Conservation (phyloP, 1,140 invertebrate species). For the Drosophila lacteicornis region DNA sequence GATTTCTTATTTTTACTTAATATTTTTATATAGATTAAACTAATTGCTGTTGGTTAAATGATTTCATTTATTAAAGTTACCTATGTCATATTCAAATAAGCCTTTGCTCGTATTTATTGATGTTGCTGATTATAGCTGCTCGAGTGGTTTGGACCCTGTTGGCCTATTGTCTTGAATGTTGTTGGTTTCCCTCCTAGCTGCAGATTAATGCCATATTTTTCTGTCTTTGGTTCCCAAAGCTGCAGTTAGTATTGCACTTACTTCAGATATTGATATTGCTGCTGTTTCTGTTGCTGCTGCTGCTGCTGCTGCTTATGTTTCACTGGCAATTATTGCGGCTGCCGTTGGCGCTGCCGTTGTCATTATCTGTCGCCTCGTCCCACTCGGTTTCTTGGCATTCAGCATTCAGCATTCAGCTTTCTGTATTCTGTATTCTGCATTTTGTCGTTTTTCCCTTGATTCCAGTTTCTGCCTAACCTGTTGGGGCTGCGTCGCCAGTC, state of each 20-base stretch:
- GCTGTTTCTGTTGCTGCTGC: constrained; percentile 20
- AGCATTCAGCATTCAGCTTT: constrained; percentile 26
- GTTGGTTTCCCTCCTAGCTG: constrained; percentile 1
- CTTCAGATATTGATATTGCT: constrained; percentile 37
- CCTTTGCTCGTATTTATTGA: not conserved
- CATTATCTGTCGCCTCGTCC: constrained; percentile 35
- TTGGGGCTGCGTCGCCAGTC: constrained; percentile 3
- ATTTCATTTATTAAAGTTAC: not conserved
- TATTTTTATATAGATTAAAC: not conserved
- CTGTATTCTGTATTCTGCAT: constrained; percentile 7
- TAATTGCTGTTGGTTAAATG: no score
- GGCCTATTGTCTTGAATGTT: not conserved
- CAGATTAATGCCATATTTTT: constrained; percentile 20
- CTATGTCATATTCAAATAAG: not conserved
- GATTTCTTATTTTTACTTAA: not conserved
- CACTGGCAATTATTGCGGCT: constrained; percentile 34
- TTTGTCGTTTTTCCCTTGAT: constrained; percentile 12
- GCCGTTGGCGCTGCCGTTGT: constrained; percentile 6
- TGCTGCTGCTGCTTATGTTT: constrained; percentile 25
- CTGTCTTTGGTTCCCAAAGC: constrained; percentile 1
- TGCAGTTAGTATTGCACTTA: constrained; percentile 34
- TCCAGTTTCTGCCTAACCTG: constrained; percentile 40
- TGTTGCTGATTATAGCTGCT: not conserved
- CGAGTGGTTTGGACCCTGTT: not conserved
- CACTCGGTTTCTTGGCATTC: constrained; percentile 40